Evolutionary conservation across 2,113 vertebrate genomes (phyloP).

Genomic region (Hypomesus transpacificus): DNA sequence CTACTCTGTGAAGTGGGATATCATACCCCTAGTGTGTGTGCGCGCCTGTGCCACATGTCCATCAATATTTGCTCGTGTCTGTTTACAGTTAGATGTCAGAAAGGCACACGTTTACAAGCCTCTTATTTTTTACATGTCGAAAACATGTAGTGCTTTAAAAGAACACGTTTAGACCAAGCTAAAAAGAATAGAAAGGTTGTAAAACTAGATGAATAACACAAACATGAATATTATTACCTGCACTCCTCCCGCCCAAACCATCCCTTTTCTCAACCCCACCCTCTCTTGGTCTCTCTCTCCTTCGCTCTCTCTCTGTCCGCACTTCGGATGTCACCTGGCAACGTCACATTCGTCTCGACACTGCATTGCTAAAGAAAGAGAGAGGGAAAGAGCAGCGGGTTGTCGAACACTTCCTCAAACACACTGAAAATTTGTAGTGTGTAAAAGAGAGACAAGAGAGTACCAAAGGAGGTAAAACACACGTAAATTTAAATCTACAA

Average conservation of each 20-base stretch:
- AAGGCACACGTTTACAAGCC: no score
- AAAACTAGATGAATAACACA: background rate
- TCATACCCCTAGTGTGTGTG: background rate
- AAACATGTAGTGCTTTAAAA: background rate
- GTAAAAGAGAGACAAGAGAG: conserved; percentile 5
- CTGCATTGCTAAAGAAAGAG: conserved; percentile 19
- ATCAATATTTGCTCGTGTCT: conserved; percentile 13
- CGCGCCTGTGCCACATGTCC: conserved; percentile 11
- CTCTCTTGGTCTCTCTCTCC: conserved; percentile 13
- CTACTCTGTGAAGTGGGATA: background rate
- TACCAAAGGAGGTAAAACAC: background rate
- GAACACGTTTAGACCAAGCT: no score
- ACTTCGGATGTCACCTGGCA: conserved; percentile 56
- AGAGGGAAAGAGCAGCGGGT: background rate
- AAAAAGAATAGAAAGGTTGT: no score
- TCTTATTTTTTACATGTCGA: no score
- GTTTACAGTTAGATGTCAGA: background rate
- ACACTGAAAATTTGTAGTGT: background rate
- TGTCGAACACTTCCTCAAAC: conserved; percentile 58
- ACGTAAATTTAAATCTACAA: background rate
- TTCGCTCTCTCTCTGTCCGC: background rate
- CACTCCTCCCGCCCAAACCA: background rate
- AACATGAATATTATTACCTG: background rate
- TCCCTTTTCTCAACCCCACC: no score
- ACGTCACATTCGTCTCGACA: conserved; percentile 51